Conservation (phyloP, 1,140 invertebrate species). For the Brachionus sp. region DNA sequence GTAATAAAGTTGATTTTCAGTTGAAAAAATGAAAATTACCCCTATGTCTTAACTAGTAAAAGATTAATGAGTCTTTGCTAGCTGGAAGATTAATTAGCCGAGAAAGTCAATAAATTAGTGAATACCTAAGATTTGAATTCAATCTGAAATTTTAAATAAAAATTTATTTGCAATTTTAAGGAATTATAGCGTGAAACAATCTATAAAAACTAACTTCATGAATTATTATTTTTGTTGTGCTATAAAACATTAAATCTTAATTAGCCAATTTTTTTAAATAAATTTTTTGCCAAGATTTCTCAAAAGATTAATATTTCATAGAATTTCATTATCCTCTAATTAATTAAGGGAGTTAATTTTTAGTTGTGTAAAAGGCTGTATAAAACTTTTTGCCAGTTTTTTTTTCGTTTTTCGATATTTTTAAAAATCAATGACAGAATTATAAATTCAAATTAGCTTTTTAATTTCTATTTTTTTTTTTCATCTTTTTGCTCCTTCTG, state of each 20-base stretch:
- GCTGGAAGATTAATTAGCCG: too few species aligned
- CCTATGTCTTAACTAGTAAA: too few species aligned
- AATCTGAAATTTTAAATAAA: not conserved
- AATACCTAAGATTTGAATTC: too few species aligned
- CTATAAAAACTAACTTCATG: not conserved
- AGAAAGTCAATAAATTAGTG: too few species aligned
- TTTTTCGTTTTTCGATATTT: not conserved
- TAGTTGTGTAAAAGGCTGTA: not conserved
- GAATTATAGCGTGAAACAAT: not conserved
- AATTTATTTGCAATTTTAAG: not conserved
- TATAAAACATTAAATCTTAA: not conserved
- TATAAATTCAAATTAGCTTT: slow-evolving; percentile 35
- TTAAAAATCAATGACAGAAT: not conserved
- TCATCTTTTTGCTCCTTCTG: not conserved
- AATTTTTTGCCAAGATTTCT: not conserved
- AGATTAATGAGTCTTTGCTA: too few species aligned
- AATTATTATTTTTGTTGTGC: not conserved
- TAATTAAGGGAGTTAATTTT: slow-evolving; percentile 27
- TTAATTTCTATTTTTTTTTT: not conserved
- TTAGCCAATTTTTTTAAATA: not conserved
- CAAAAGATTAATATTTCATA: not conserved
- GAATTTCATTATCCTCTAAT: not conserved
- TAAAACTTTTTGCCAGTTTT: not conserved
- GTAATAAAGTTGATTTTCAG: too few species aligned
- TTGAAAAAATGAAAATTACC: too few species aligned